Evolutionary conservation across 2,888 invertebrate species (phyloP), one percentile per base, ranked within the genome.

Genomic region (Ormyrus thymus): DNA sequence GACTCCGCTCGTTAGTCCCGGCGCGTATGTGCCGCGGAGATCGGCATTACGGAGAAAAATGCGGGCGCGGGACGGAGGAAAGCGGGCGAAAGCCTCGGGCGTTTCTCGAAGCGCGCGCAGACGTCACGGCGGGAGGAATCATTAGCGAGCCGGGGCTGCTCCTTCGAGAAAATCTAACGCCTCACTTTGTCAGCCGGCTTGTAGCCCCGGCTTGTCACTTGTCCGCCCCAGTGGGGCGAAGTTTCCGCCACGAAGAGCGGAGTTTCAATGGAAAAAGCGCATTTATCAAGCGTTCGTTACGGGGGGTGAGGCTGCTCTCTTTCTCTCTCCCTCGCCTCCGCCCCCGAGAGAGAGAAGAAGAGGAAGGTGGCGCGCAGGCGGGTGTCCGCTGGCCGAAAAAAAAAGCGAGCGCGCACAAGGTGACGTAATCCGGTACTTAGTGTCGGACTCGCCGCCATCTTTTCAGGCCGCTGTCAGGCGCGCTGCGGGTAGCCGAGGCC

Each of bases 361-460:
- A 10, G 73, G 46, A 66, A 66, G 48, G 58, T 77, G 29, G 29
- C 4, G 29, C 29, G 29, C 29, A 29, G 29, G 29, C 29, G 29
- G 29, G 29, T 29, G 29, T 29, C 29, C 29, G 29, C 29, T 4
- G 29, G 29, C 29, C 29, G 2, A 4, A 29, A 29, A 29, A 29
- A 29, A 29, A 29, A 29, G 29, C 29, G 29, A 29, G 29, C 29
- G 58, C 56, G 73, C 50, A 56, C 82, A 76, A 85, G 82, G 84
- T 86, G 86, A 86, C 85, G 84, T 85, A 85, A 86, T 84, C 84
- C 82, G 80, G 84, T 84, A 84, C 85, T 86, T 86, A 85, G 85
- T 81, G 85, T 84, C 84, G 82, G 82, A 81, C 81, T 76, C 79
- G 81, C 82, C 81, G 83, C 83, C 84, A 83, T 83, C 82, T 84